Evolutionary conservation across 2,797 vertebrate species (phyloP), one percentile per base, ranked within the genome.

Genomic region (Cossypha dichroa): DNA sequence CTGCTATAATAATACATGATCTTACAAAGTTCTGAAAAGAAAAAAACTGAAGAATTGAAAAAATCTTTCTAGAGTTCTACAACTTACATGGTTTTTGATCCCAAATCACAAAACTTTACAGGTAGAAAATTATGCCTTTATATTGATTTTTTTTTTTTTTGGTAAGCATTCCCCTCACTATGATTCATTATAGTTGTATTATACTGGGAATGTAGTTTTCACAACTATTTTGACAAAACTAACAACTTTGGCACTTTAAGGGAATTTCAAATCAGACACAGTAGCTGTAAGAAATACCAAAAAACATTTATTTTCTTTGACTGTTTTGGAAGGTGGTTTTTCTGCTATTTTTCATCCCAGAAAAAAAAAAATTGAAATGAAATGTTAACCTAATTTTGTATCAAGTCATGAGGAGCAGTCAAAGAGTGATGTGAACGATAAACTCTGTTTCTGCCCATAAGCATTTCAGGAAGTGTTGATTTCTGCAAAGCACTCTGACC

Each of bases 161-260:
- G 0, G 2, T 34, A 3, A 11, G 2, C 5, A 38, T 67, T 83
- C 3, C 1, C 4, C 7, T 80, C 3, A 1, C 40, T 62, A 4
- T n/a, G 36, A 52, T 69, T 74, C 1, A 33, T 33, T 85, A 23
- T 28, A 4, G 8, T 29, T 70, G 9, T 25, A 29, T 49, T 33
- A 56, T 6, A 31, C 3, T 60, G 5, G 6, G 22, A 55, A 59
- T 20, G 5, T 46, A 22, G 8, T 60, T 77, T 7, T 77, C 33
- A n/a, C 22, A 68, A 25, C 15, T 59, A 31, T 45, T 80, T 26
- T 45, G 56, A 59, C 0, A 0, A 51, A 72, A 25, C 13, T 59
- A 18, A 41, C 54, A 60, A 56, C 0, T 2, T 36, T 40, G 10
- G 6, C 31, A 58, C 45, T 52, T 90, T 63, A 67, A 49, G 17